Evolutionary conservation across 2,113 vertebrate genomes (phyloP).

Genomic region (Phalacrocorax carbo): DNA sequence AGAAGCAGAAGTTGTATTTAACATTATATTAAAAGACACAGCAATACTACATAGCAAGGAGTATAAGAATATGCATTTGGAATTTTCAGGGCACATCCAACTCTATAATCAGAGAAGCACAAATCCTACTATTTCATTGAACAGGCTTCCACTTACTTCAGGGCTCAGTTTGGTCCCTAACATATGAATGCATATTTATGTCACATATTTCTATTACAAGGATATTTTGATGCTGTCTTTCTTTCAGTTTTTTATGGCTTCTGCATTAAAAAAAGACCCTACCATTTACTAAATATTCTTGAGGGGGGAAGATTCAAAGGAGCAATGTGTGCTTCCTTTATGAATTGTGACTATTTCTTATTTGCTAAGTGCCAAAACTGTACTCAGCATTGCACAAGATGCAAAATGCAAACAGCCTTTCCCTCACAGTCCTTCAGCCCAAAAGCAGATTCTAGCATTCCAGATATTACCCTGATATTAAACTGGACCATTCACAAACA

Average conservation of each 20-base stretch:
- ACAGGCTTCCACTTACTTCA: not conserved
- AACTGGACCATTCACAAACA: not conserved
- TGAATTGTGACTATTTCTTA: not conserved
- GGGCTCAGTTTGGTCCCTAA: not conserved
- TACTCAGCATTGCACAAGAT: not conserved
- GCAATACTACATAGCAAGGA: not conserved
- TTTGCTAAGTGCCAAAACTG: not conserved
- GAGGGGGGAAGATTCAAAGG: not conserved
- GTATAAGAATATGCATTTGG: not conserved
- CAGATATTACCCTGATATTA: not conserved
- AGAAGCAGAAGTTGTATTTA: not conserved
- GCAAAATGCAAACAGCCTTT: not conserved
- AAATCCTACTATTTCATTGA: not conserved
- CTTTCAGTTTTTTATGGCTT: not conserved
- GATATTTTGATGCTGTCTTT: not conserved
- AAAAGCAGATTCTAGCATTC: not conserved
- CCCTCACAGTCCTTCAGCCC: not conserved
- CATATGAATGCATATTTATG: not conserved
- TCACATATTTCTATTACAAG: not conserved
- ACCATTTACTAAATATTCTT: constrained; percentile 11
- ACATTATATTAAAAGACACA: not conserved
- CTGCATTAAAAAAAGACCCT: not conserved
- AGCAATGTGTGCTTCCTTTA: not conserved
- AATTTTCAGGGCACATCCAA: not conserved
- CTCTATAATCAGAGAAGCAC: not conserved